Conservation (phyloP, 1,140 invertebrate genomes). For the Procambarus clarkii region DNA sequence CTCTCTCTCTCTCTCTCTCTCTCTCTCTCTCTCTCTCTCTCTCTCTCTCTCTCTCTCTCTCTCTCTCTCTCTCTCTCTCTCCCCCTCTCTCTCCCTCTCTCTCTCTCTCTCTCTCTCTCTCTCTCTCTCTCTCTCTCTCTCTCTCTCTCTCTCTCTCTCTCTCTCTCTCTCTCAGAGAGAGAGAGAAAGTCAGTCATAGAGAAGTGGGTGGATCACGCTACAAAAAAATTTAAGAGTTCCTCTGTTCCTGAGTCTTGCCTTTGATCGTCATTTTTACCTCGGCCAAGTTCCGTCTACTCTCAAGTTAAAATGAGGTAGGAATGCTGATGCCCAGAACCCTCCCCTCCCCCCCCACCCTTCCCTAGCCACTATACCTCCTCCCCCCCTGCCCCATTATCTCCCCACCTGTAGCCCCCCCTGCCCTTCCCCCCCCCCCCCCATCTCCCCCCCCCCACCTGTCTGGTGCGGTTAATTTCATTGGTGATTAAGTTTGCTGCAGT, state of each 20-base stretch:
- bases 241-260: constrained; percentile 12
- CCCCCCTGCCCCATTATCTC: not conserved
- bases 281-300: constrained; percentile 44
- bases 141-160: too few relatives aligned
- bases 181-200: not conserved
- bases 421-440: not conserved
- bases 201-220: too few relatives aligned
- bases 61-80: too few relatives aligned
- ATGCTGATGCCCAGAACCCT: constrained; percentile 33
- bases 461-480: constrained; percentile 11
- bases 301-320: constrained; percentile 68
- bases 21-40: too few relatives aligned
- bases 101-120: too few relatives aligned
- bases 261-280: constrained; percentile 48
- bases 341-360: constrained; percentile 16
- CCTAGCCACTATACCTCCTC: not conserved
- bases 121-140: too few relatives aligned
- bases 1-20: too few relatives aligned
- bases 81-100: too few relatives aligned
- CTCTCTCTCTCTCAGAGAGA: not conserved
- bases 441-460: not conserved
- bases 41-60: too few relatives aligned
- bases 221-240: not conserved
- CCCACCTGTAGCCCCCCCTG: not conserved
- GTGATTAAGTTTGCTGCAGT: not conserved